Conservation (phyloP, 2,113 vertebrate species). For the Anas platyrhynchos region DNA sequence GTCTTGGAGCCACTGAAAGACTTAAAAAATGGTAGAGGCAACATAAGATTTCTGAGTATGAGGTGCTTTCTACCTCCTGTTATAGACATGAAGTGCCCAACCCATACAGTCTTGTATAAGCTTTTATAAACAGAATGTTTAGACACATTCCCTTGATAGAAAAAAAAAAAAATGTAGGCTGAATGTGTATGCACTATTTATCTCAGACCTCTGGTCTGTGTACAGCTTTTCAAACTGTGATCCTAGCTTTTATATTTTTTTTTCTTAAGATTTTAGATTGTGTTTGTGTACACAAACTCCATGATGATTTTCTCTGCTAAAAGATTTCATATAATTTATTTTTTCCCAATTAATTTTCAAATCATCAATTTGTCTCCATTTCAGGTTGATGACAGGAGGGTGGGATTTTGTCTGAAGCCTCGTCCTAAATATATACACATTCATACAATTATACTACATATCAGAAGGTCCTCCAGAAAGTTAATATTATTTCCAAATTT, state of each 20-base stretch:
- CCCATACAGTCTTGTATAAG: background rate
- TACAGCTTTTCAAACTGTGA: background rate
- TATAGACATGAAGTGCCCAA: background rate
- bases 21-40: background rate
- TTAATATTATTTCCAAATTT: background rate
- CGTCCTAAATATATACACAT: background rate
- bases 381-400: background rate
- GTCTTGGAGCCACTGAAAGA: background rate
- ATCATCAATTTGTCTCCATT: background rate
- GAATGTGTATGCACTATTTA: background rate
- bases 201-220: background rate
- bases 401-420: fast-evolving
- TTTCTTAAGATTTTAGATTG: background rate
- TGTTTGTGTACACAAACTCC: background rate
- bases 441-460: background rate
- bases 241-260: background rate
- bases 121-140: background rate
- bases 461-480: background rate
- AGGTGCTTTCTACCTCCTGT: background rate
- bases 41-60: background rate
- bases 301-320: background rate
- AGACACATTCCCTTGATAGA: background rate
- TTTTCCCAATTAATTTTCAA: background rate
- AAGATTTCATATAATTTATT: background rate
- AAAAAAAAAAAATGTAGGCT: background rate